Base-by-base conservation (phyloP, 2,113 vertebrate species). In the Hemicordylus capensis region DNA sequence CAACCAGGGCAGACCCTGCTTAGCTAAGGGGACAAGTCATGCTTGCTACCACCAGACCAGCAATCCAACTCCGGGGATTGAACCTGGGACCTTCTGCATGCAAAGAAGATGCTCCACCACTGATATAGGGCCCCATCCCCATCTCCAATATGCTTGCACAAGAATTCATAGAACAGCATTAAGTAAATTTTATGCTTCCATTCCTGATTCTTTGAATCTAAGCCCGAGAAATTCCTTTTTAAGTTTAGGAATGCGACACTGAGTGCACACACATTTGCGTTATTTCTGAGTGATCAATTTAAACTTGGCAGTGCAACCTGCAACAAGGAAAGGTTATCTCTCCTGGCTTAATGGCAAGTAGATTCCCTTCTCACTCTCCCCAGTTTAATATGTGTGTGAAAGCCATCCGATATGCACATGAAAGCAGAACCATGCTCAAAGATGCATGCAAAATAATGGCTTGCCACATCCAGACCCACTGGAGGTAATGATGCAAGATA, bases 401-500 rank as follows among this genome's bases (percentile, higher is more conserved):
- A 67, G n/a, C 12, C n/a, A 17, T 5, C 63, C 22, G 67, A 0
- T 54, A 4, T 3, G 22, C 42, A 70, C 83, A 14, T 37, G 20
- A 81, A 88, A 81, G 17, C 46, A 10, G 56, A 44, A 34, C 12
- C 19, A 26, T 26, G 80, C 44, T 24, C 4, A 46, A 86, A 92
- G 11, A 34, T 20, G 39, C 26, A 5, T 46, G 19, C 44, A 20
- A 17, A 63, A 1, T 51, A 31, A 46, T n/a, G 10, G 7, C 26
- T 46, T 1, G 20, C 85, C 19, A 9, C 3, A 10, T 20, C 34
- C 0, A 0, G 72, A 31, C 0, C 76, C 4, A 74, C 0, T 0
- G 26, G 9, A 15, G 37, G 80, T 77, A 88, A 42, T n/a, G 88
- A 85, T 9, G 22, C 20, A 88, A 51, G 4, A 63, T 66, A 76